phyloP scores from a whole-genome alignment of 2,888 invertebrate genomes.

The Caenorhabditis imperialis region DNA sequence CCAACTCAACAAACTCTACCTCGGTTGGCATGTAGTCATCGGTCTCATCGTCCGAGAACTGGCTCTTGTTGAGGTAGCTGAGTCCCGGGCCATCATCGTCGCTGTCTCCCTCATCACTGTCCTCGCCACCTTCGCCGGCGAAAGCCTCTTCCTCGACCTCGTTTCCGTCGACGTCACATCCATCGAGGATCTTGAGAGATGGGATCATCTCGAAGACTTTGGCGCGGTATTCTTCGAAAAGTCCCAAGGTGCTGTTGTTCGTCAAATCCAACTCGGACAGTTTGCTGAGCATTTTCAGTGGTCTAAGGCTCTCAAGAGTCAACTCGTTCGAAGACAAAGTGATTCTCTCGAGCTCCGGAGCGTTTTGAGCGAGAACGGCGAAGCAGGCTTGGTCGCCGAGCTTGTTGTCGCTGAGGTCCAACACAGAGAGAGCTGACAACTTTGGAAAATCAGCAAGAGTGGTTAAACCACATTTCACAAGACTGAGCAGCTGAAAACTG shows the following conservation, averaged over 20 bases:
- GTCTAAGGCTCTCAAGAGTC: conserved; percentile 13
- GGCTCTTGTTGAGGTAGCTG: conserved; percentile 84
- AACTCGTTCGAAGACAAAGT: conserved; percentile 87
- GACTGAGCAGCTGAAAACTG: conserved; percentile 83
- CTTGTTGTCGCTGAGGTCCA: conserved; percentile 79
- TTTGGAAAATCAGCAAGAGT: conserved; percentile 88
- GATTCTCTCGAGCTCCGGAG: conserved; percentile 90
- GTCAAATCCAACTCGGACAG: conserved; percentile 89
- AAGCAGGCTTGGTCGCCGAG: conserved; percentile 31
- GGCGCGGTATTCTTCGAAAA: conserved; percentile 88
- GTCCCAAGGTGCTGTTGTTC: conserved; percentile 81
- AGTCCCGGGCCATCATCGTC: conserved; percentile 82
- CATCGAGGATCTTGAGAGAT: conserved; percentile 92
- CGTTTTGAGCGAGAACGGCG: conserved; percentile 80
- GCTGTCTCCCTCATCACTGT: conserved; percentile 80
- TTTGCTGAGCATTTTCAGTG: conserved; percentile 82
- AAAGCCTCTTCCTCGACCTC: conserved; percentile 56
- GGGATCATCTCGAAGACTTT: conserved; percentile 93
- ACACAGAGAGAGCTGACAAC: conserved; percentile 90
- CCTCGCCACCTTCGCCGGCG: conserved; percentile 78
- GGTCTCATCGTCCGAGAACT: conserved; percentile 82
- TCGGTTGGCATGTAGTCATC: conserved; percentile 80
- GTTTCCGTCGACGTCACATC: conserved; percentile 82
- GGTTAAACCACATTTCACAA: conserved; percentile 95
- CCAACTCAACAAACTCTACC: too few species aligned